phyloP scores from a whole-genome alignment of 1,140 invertebrate species.

The Megalonaias nervosa region DNA sequence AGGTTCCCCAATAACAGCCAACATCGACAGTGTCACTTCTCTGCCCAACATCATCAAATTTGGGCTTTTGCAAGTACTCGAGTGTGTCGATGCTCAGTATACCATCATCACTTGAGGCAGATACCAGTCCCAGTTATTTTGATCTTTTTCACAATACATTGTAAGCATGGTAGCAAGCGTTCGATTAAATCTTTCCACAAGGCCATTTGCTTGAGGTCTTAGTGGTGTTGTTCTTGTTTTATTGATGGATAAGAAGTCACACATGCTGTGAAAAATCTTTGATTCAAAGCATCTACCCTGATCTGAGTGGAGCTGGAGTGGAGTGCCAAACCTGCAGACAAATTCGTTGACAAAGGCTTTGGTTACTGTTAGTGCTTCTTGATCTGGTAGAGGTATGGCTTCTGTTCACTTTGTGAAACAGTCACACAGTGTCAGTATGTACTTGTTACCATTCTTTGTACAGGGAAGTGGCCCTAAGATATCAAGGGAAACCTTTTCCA shows the following conservation, averaged over 20 bases:
- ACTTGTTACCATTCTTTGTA: slow-evolving; percentile 41
- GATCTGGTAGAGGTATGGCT: slow-evolving; percentile 42
- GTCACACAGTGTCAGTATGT: slow-evolving; percentile 51
- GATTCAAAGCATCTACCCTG: slow-evolving; percentile 48
- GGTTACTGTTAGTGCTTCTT: slow-evolving; percentile 57
- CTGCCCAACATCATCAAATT: no score
- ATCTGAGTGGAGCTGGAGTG: slow-evolving; percentile 63
- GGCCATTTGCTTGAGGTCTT: slow-evolving; percentile 10
- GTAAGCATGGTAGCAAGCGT: slow-evolving; percentile 2
- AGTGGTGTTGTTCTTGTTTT: slow-evolving; percentile 15
- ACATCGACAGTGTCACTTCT: no score
- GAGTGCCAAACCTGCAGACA: slow-evolving; percentile 64
- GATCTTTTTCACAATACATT: neutral
- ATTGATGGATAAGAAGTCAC: slow-evolving; percentile 23
- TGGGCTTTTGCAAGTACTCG: no score
- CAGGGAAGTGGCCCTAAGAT: slow-evolving; percentile 48
- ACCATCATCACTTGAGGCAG: no score
- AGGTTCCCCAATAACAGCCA: no score
- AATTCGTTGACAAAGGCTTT: slow-evolving; percentile 60
- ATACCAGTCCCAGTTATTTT: no score
- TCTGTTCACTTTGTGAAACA: slow-evolving; percentile 56
- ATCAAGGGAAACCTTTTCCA: slow-evolving; percentile 40
- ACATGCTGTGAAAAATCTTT: slow-evolving; percentile 27
- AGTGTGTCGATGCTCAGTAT: no score
- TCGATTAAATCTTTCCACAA: slow-evolving; percentile 5